phyloP scores from a whole-genome alignment of 2,797 vertebrate genomes.

The Acestrorhynchus altus region DNA sequence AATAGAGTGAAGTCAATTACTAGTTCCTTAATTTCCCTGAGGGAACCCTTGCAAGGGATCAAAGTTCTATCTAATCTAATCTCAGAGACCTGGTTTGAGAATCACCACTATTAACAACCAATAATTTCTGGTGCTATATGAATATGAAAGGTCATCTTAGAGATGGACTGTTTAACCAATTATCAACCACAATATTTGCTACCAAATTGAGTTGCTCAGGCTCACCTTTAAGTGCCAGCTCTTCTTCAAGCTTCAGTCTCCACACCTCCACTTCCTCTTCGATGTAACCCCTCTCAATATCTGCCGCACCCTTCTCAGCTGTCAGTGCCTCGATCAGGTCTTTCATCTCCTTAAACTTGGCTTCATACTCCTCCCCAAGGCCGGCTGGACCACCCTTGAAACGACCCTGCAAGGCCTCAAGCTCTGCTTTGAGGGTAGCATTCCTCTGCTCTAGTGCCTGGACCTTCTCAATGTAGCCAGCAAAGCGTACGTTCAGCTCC shows the following conservation, averaged over 20 bases:
- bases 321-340: constrained; percentile 78
- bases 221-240: constrained; percentile 77
- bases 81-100: no score
- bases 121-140: no score
- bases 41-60: no score
- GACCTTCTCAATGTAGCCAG: constrained; percentile 79
- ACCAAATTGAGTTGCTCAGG: no score
- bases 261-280: constrained; percentile 84
- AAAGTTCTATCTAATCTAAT: no score
- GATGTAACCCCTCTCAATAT: constrained; percentile 83
- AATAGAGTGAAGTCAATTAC: no score
- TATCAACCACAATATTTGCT: no score
- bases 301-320: constrained; percentile 81
- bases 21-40: no score
- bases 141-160: no score
- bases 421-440: constrained; percentile 65
- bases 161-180: no score
- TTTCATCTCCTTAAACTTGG: constrained; percentile 82
- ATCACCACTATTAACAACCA: no score
- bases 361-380: constrained; percentile 79
- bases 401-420: constrained; percentile 67
- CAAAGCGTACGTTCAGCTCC: constrained; percentile 77
- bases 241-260: constrained; percentile 83
- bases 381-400: constrained; percentile 74
- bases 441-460: constrained; percentile 79